Percentiles rank a stretch among this genome's conserved stretches.
Evolutionary conservation across 2,797 vertebrate species (phyloP).

Genomic region (Fundulus diaphanus): DNA sequence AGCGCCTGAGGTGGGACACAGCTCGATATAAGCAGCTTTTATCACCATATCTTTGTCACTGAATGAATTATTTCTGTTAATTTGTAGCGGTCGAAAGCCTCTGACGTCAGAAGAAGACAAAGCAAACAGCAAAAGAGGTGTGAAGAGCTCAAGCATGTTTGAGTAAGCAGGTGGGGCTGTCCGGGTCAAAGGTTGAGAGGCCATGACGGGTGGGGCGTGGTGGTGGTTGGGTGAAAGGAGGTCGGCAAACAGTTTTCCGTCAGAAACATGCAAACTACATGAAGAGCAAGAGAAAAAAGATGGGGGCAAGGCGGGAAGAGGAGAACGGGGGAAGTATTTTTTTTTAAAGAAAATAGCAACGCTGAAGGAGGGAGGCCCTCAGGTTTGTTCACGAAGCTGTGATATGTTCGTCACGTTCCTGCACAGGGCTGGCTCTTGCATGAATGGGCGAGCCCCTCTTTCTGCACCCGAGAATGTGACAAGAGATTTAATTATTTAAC

Average conservation of each 20-base stretch:
- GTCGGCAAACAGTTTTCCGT: slow-evolving; percentile 68
- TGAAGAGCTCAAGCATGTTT: slow-evolving; percentile 35
- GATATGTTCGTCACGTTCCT: slow-evolving; percentile 74
- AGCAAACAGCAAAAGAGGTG: slow-evolving; percentile 55
- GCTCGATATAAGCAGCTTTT: slow-evolving; percentile 6
- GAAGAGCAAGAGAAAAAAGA: slow-evolving; percentile 19
- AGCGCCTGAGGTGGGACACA: background rate
- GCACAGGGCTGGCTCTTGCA: slow-evolving; percentile 15
- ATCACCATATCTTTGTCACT: slow-evolving; percentile 25
- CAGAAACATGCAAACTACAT: slow-evolving; percentile 50
- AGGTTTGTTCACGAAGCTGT: slow-evolving; percentile 62
- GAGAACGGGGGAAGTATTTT: background rate
- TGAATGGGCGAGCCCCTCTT: slow-evolving; percentile 45
- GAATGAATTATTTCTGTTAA: slow-evolving; percentile 53
- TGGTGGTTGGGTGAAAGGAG: slow-evolving; percentile 40
- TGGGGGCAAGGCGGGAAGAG: slow-evolving; percentile 11
- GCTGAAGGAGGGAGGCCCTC: slow-evolving; percentile 49
- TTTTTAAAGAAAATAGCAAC: slow-evolving; percentile 2
- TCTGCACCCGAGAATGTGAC: background rate
- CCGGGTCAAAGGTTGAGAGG: slow-evolving; percentile 64
- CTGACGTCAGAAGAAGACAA: slow-evolving; percentile 69
- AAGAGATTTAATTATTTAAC: background rate
- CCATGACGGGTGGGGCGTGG: slow-evolving; percentile 34
- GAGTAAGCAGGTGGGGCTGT: slow-evolving; percentile 51
- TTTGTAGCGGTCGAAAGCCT: slow-evolving; percentile 47